Evolutionary conservation across 2,797 vertebrate species (phyloP).

Genomic region (Zalophus californianus): DNA sequence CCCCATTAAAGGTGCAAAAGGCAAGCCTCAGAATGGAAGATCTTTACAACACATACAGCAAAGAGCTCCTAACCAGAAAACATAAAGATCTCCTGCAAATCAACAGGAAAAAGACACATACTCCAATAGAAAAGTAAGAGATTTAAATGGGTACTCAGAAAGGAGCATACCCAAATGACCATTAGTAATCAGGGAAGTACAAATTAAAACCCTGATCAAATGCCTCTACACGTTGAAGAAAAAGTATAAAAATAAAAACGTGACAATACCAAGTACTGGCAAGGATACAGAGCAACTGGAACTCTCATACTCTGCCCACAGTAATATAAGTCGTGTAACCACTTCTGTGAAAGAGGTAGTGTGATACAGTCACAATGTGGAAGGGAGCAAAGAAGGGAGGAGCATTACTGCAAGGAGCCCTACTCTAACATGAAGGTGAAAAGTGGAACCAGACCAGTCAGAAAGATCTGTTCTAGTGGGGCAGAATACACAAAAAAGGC

Average conservation of each 20-base stretch:
- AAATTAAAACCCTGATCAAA: conserved; percentile 60
- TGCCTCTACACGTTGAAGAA: background rate
- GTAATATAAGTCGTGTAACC: background rate
- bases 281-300: conserved; percentile 27
- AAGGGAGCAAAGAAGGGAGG: background rate
- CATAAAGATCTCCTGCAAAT: background rate
- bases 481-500: conserved; percentile 38
- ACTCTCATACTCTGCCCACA: background rate
- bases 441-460: background rate
- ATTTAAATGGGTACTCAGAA: conserved; percentile 45
- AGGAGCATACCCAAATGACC: conserved; percentile 7
- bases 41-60: conserved; percentile 38
- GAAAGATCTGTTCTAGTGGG: background rate
- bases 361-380: background rate
- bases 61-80: conserved; percentile 47
- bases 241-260: conserved; percentile 51
- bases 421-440: conserved; percentile 1
- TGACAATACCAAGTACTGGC: background rate
- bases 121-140: background rate
- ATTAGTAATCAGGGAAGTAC: background rate
- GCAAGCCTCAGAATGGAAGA: conserved; percentile 10
- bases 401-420: background rate
- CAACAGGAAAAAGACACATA: conserved; percentile 18
- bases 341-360: conserved; percentile 20
- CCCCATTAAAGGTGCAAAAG: conserved; percentile 32